Conservation (phyloP, 2,113 vertebrate genomes). For the Clupea harengus region DNA sequence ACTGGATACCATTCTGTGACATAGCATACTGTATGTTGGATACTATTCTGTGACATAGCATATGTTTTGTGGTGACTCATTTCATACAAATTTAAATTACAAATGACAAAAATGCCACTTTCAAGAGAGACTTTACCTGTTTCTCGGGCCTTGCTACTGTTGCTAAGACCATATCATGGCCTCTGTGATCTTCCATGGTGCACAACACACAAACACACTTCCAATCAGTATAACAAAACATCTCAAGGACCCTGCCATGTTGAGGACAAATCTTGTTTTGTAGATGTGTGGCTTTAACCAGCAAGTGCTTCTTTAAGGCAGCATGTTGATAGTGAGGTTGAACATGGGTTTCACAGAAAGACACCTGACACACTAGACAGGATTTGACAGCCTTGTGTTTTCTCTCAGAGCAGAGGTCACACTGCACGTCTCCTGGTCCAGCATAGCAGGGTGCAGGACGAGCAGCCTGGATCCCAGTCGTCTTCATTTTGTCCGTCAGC, state of each 20-base stretch:
- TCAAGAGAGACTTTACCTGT: neutral
- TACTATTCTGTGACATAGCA: too few relatives aligned
- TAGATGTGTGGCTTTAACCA: neutral
- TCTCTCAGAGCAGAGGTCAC: neutral
- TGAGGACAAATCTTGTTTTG: neutral
- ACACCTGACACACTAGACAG: conserved; percentile 21
- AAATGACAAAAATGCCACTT: too few relatives aligned
- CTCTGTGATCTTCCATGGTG: conserved; percentile 18
- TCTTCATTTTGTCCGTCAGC: neutral
- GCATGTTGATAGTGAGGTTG: neutral
- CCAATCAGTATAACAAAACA: conserved; percentile 42
- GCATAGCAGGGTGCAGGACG: neutral
- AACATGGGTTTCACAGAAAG: conserved; percentile 30
- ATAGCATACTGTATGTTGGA: too few relatives aligned
- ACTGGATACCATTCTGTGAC: too few relatives aligned
- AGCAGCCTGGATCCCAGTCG: neutral
- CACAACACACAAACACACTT: conserved; percentile 35
- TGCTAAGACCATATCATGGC: conserved; percentile 31
- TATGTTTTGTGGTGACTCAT: neutral
- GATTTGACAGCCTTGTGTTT: conserved; percentile 24
- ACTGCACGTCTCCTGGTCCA: neutral
- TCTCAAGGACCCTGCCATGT: neutral
- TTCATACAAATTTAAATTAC: too few relatives aligned
- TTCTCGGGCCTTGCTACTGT: conserved; percentile 22
- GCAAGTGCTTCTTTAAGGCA: neutral